Evolutionary conservation across 2,113 vertebrate genomes (phyloP).

Genomic region (Eira barbara): DNA sequence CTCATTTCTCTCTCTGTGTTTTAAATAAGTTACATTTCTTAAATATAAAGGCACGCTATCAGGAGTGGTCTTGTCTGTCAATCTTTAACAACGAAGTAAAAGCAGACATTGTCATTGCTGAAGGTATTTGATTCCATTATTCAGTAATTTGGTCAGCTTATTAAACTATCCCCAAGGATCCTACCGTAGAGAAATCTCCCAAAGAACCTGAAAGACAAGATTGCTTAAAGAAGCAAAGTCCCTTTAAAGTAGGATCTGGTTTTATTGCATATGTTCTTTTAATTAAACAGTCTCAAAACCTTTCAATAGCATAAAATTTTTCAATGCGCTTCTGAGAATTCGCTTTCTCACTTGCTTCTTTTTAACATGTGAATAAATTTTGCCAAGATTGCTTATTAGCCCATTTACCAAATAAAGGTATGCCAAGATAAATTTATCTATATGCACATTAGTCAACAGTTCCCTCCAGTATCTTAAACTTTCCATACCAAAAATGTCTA

Average conservation of each 20-base stretch:
- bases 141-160: slow-evolving; percentile 50
- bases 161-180: slow-evolving; percentile 18
- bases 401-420: slow-evolving; percentile 28
- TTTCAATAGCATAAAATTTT: neutral
- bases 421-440: neutral
- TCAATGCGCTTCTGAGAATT: neutral
- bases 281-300: neutral
- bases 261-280: neutral
- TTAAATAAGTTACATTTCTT: slow-evolving; percentile 83
- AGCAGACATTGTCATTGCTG: slow-evolving; percentile 16
- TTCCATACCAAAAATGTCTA: neutral
- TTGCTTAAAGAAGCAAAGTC: neutral
- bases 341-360: neutral
- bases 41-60: slow-evolving; percentile 56
- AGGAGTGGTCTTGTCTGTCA: slow-evolving; percentile 43
- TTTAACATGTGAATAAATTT: slow-evolving; percentile 28
- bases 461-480: neutral
- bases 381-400: neutral
- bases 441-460: neutral
- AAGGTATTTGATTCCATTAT: slow-evolving; percentile 28
- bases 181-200: neutral
- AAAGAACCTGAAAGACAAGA: neutral
- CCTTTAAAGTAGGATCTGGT: neutral
- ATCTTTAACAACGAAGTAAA: neutral
- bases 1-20: slow-evolving; percentile 67